A percentile compares a stretch with the other conserved stretches of the same genome.
Evolutionary conservation across 2,797 vertebrate genomes (phyloP).

Genomic region (Eospalax fontanierii): DNA sequence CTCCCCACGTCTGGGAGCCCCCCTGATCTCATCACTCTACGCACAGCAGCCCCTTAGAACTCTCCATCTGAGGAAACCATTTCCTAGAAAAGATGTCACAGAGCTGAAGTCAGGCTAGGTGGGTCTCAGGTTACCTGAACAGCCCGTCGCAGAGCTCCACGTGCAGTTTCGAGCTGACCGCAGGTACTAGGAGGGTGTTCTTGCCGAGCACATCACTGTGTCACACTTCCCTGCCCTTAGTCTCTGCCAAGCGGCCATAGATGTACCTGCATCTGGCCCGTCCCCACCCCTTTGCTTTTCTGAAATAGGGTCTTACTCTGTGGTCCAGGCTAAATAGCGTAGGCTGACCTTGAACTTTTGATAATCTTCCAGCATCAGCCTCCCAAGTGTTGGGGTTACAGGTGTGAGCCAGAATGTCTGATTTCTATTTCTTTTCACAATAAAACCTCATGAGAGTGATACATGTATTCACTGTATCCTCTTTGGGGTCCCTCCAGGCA

Average conservation of each 20-base stretch:
- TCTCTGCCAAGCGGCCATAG: neutral
- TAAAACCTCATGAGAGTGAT: neutral
- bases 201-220: neutral
- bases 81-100: neutral
- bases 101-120: neutral
- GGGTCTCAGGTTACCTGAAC: accelerated
- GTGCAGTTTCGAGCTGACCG: accelerated
- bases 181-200: neutral
- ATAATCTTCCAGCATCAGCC: neutral
- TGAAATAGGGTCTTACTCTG: neutral
- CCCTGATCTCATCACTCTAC: neutral
- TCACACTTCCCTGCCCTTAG: neutral
- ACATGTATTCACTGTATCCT: neutral
- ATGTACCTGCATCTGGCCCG: neutral
- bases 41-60: neutral
- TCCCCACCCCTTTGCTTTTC: neutral
- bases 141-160: accelerated
- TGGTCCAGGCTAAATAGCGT: neutral
- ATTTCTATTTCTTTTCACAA: neutral
- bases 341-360: neutral
- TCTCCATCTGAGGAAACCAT: neutral
- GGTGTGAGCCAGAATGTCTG: neutral
- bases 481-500: neutral
- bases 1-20: accelerated
- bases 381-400: neutral